Conservation (phyloP, 2,113 vertebrate species). For the Anser cygnoides region DNA sequence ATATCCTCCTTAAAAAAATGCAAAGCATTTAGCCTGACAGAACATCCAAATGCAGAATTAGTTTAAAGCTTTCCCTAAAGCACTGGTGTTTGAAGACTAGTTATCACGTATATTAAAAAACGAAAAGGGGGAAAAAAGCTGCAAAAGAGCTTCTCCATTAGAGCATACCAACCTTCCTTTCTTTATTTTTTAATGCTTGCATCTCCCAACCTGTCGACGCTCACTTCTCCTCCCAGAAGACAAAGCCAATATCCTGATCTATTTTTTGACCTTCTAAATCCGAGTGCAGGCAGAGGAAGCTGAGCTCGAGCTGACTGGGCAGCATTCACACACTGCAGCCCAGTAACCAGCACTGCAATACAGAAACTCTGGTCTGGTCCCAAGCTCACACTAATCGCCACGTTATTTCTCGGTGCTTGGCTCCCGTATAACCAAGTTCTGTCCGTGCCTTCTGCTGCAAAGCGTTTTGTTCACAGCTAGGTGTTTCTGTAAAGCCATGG, state of each 20-base stretch:
- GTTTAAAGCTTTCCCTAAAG: background rate
- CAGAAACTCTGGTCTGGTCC: background rate
- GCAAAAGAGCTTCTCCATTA: background rate
- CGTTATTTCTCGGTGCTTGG: fast-evolving
- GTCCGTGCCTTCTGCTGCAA: background rate
- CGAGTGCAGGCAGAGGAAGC: background rate
- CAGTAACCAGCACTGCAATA: background rate
- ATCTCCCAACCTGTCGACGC: fast-evolving
- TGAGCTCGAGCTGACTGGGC: fast-evolving
- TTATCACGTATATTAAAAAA: background rate
- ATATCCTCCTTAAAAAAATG: background rate
- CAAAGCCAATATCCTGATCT: slow-evolving; percentile 1
- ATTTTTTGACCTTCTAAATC: slow-evolving; percentile 29
- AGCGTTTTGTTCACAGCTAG: background rate
- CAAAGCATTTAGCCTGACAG: background rate
- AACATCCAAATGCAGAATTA: background rate
- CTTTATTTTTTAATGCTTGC: background rate
- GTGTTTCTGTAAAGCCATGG: background rate
- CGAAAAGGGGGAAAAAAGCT: background rate
- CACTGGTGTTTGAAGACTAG: background rate
- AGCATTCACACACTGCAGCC: fast-evolving
- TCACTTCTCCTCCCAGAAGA: background rate
- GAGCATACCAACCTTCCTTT: background rate
- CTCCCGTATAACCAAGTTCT: background rate
- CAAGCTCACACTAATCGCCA: background rate